These are phyloP conservation scores for Tachypleus tridentatus DNA, from an alignment of 1,140 invertebrate species.

Conservation along the genomic window DNA sequence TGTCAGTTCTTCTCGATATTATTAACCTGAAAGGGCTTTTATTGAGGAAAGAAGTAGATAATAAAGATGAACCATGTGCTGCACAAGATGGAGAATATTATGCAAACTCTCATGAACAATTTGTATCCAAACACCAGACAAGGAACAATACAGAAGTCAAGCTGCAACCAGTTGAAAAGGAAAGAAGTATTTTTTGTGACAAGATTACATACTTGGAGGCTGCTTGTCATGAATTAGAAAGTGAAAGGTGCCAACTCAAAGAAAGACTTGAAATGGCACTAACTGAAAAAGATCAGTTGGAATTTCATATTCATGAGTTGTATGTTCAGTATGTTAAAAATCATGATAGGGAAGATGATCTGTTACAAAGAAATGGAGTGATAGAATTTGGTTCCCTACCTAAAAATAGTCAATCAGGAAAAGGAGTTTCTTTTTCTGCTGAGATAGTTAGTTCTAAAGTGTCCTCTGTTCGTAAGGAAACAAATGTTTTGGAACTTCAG, in stretches of 20 bases:
- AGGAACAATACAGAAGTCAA: neutral
- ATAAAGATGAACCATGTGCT: no score
- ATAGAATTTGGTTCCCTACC: neutral
- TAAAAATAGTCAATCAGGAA: neutral
- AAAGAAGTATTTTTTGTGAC: neutral
- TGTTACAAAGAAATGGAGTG: neutral
- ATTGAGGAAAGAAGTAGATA: neutral
- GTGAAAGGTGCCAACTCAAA: neutral
- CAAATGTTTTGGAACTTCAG: neutral
- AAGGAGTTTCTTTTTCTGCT: neutral
- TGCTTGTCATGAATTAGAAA: neutral
- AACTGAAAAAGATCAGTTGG: conserved; percentile 1
- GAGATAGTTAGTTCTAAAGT: neutral
- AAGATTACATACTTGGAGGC: neutral
- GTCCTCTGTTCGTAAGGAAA: neutral
- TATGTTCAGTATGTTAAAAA: neutral
- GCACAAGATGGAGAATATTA: no score
- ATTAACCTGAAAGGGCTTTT: neutral
- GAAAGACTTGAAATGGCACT: neutral
- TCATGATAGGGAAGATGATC: neutral
- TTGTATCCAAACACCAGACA: neutral
- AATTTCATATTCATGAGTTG: neutral
- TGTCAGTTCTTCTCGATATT: neutral
- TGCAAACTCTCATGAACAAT: neutral
- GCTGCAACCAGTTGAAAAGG: neutral